Evolutionary conservation across 2,797 vertebrate genomes (phyloP).

Genomic region (Saxicola maurus): DNA sequence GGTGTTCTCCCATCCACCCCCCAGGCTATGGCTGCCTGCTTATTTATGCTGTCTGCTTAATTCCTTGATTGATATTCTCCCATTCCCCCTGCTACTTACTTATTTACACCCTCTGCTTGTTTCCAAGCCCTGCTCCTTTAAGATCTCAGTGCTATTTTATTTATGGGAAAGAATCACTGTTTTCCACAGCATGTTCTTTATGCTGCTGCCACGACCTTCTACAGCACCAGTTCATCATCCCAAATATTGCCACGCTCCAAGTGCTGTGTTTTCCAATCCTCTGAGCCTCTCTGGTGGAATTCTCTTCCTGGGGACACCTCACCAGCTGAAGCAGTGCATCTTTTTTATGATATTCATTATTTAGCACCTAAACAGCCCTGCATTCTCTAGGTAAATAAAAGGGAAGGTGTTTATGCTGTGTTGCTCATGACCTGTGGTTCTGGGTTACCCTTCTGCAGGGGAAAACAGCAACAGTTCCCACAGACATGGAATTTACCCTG

Average conservation of each 20-base stretch:
- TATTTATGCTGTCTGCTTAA: constrained; percentile 67
- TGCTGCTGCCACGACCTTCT: constrained; percentile 47
- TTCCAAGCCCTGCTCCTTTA: constrained; percentile 46
- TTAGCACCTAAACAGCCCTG: constrained; percentile 11
- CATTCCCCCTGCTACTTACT: constrained; percentile 62
- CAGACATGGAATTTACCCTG: not conserved
- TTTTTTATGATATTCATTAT: constrained; percentile 20
- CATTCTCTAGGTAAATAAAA: not conserved
- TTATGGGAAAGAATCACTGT: constrained; percentile 42
- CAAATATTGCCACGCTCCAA: not conserved
- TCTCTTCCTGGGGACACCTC: constrained; percentile 1
- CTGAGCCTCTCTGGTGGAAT: not conserved
- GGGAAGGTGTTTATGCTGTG: not conserved
- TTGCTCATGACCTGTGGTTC: not conserved
- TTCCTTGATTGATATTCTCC: constrained; percentile 66
- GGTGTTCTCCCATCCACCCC: constrained; percentile 30
- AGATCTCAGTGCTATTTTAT: constrained; percentile 43
- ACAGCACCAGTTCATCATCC: constrained; percentile 32
- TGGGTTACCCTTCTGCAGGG: not conserved
- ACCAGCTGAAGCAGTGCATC: not conserved
- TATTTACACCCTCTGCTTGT: constrained; percentile 60
- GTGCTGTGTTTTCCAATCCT: not conserved
- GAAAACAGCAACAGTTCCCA: not conserved
- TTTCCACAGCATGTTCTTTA: constrained; percentile 43
- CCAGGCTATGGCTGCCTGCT: constrained; percentile 56